Conservation (phyloP, 2,113 vertebrate species). For the Rattus norvegicus region GRCr8 NC_086039.1:118828501-118829000, state of each 20-base stretch:
- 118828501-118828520: constrained; percentile 12
- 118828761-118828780: not conserved
- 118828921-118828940: constrained; percentile 55
- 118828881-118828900: not conserved
- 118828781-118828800: constrained; percentile 41
- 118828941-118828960: not conserved
- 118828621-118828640: not conserved
- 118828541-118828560: constrained; percentile 20
- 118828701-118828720: not conserved
- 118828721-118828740: not conserved
- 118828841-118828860: constrained; percentile 53
- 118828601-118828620: not conserved
- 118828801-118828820: not conserved
- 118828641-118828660: constrained; percentile 27
- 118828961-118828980: not conserved
- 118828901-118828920: not conserved
- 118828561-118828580: constrained; percentile 11
- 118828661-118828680: constrained; percentile 1
- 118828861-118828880: constrained; percentile 50
- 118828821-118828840: constrained; percentile 40
- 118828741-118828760: constrained; percentile 25
- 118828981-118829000: not conserved
- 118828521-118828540: constrained; percentile 17
- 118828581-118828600: not conserved
- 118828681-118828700: not conserved